Conservation (phyloP, 2,888 invertebrate genomes). For the Xanthia togata region DNA sequence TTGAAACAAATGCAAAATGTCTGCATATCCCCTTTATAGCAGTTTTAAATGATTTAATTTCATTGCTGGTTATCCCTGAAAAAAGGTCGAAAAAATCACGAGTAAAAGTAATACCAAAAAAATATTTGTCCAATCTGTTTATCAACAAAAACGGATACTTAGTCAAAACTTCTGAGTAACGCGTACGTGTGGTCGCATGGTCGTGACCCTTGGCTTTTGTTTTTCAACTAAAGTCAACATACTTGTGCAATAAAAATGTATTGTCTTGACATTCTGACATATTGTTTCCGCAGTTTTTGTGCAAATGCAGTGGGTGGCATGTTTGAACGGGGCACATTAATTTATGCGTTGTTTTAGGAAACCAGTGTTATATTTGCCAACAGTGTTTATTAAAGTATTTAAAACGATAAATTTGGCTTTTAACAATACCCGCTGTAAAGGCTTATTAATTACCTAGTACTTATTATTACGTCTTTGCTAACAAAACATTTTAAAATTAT, state of each 20-base stretch:
- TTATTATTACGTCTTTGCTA: neutral
- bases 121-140: conserved; percentile 37
- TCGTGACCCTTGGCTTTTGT: conserved; percentile 72
- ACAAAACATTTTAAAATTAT: conserved; percentile 34
- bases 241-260: conserved; percentile 69
- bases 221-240: conserved; percentile 80
- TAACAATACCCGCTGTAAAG: conserved; percentile 26
- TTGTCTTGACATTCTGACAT: conserved; percentile 71
- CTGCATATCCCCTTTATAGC: neutral
- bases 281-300: conserved; percentile 67
- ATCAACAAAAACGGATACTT: conserved; percentile 58
- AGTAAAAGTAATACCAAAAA: neutral
- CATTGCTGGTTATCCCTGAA: neutral
- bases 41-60: neutral
- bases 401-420: conserved; percentile 40
- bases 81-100: neutral
- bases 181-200: conserved; percentile 78
- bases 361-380: conserved; percentile 50
- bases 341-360: conserved; percentile 54
- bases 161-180: conserved; percentile 58
- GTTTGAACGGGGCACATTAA: conserved; percentile 44
- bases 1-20: neutral
- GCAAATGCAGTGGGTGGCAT: conserved; percentile 59
- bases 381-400: conserved; percentile 10
- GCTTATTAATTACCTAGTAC: conserved; percentile 8